Evolutionary conservation across 2,113 vertebrate genomes (phyloP), one percentile per base, ranked within the genome.

Genomic region (Tringa solitaria): DNA sequence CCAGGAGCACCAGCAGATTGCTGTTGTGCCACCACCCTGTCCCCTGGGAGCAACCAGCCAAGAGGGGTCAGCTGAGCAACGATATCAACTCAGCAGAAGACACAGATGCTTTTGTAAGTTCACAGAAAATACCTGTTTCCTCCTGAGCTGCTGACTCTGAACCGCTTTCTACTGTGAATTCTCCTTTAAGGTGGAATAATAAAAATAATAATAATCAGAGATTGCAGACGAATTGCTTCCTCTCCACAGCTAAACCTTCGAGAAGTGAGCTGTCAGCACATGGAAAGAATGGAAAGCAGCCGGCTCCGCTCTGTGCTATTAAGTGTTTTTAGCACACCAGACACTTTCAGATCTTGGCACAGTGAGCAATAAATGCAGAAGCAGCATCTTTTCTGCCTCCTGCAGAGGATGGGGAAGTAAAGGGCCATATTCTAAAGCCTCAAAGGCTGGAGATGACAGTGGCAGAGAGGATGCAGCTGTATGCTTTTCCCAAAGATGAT

Each of bases 251-350:
- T 54, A 3, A 43, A 85, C 82, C 37, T 93, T 21, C 26, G 67
- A 87, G 83, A 87, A 95, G 84, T 21, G 77, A 94, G 74, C 81
- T 87, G 93, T 90, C 95, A 94, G 95, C 92, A 73, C 45, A 2
- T 4, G 3, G 56, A 33, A 46, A 92, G 73, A 86, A 88, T 14
- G 63, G 77, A 41, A 89, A 75, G 72, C 94, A 90, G 89, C 90
- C 89, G 19, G 78, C 83, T 90, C 81, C 3, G 32, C 91, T 82
- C 59, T 12, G 50, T 0, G 2, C 88, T 72, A 13, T 35, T 41
- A 4, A 90, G 84, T 18, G 79, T 56, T 94, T 87, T 27, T 84
- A 91, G 82, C 85, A 45, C 86, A 85, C 43, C 84, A 91, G 76
- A 87, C 95, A 80, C 91, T 84, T 56, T 27, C 74, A 87, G 46